Percentiles rank a stretch among this genome's conserved stretches.
Evolutionary conservation across 2,888 invertebrate genomes (phyloP).

Genomic region (Ceriagrion tenellum): DNA sequence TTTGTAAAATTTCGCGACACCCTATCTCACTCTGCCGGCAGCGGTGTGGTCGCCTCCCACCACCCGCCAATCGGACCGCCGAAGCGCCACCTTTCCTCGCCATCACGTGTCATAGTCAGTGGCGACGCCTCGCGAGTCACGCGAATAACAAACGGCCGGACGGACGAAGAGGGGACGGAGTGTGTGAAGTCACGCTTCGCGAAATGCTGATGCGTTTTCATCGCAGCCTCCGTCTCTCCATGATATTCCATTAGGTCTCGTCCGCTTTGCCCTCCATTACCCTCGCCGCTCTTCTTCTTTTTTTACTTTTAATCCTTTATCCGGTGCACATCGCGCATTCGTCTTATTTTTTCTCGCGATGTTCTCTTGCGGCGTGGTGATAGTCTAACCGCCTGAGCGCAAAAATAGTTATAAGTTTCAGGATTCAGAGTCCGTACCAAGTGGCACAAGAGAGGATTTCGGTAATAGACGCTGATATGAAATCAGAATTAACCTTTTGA

Average conservation of each 20-base stretch:
- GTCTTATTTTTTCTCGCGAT: background rate
- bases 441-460: background rate
- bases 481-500: too few species aligned
- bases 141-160: background rate
- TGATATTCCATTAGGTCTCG: background rate
- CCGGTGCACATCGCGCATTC: too few species aligned
- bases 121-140: conserved; percentile 32
- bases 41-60: background rate
- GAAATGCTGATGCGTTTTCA: conserved; percentile 44
- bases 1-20: too few species aligned
- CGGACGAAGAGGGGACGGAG: background rate
- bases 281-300: background rate
- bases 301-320: background rate
- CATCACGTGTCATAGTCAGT: conserved; percentile 12
- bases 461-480: background rate
- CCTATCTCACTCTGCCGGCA: background rate
- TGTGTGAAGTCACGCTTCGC: conserved; percentile 22
- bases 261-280: conserved; percentile 9
- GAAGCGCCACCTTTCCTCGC: background rate
- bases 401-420: background rate
- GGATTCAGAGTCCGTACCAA: background rate
- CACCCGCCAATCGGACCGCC: background rate
- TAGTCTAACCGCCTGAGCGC: background rate
- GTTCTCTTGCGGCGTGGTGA: background rate
- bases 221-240: background rate